phyloP scores from a whole-genome alignment of 1,140 invertebrate species.

The Microplitis mediator region DNA sequence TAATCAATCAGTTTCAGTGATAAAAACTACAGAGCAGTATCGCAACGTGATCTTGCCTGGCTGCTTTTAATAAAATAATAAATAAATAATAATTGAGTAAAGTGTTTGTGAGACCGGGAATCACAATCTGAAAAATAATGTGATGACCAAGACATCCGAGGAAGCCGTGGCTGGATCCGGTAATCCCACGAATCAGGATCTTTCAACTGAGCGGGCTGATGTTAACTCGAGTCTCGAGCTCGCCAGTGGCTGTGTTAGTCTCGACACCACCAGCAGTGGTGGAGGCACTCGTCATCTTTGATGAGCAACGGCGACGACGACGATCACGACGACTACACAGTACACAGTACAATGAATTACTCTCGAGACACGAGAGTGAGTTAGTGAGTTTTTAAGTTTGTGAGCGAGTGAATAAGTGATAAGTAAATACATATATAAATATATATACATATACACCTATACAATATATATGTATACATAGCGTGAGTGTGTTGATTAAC shows the following conservation, averaged over 20 bases:
- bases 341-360: too few species aligned
- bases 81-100: not conserved
- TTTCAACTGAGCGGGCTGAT: too few species aligned
- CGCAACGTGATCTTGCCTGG: not conserved
- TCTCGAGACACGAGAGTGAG: not conserved
- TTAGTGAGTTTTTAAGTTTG: too few species aligned
- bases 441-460: too few species aligned
- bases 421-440: not conserved
- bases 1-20: not conserved
- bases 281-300: not conserved
- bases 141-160: constrained; percentile 5
- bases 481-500: too few species aligned
- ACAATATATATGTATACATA: too few species aligned
- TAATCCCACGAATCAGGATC: too few species aligned
- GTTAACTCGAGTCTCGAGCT: too few species aligned
- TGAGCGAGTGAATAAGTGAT: too few species aligned
- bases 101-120: not conserved
- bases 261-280: constrained; percentile 1
- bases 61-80: too few species aligned
- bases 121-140: not conserved
- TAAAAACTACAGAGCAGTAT: constrained; percentile 3
- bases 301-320: not conserved
- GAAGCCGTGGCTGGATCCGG: not conserved
- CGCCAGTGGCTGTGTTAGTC: not conserved
- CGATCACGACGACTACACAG: not conserved